Percentiles rank a stretch among this genome's conserved stretches.
phyloP scores from a whole-genome alignment of 2,888 invertebrate genomes.

The Formica aserva region DNA sequence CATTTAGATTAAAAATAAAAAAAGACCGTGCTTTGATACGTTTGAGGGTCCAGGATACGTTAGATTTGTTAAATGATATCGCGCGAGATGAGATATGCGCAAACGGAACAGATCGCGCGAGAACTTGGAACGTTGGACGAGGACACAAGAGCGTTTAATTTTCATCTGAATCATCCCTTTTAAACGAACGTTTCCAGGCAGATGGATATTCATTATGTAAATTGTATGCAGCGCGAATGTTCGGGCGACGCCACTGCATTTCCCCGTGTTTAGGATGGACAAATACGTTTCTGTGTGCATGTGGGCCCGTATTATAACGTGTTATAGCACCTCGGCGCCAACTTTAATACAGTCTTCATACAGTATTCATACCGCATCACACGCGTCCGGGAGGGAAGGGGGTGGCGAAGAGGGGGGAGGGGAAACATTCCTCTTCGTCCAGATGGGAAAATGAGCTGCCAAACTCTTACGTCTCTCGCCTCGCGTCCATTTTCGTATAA shows the following conservation, averaged over 20 bases:
- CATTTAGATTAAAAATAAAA: neutral
- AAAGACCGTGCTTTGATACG: neutral
- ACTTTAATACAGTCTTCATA: conserved; percentile 65
- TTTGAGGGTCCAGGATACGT: neutral
- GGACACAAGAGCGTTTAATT: conserved; percentile 30
- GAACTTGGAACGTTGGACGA: neutral
- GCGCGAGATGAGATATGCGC: neutral
- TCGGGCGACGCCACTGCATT: neutral
- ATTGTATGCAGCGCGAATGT: conserved; percentile 51
- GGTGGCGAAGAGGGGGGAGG: neutral
- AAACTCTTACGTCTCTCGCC: conserved; percentile 9
- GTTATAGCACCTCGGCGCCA: conserved; percentile 34
- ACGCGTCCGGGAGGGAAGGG: neutral
- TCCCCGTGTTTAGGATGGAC: conserved; percentile 38
- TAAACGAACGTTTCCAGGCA: conserved; percentile 35
- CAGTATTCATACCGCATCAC: conserved; percentile 60
- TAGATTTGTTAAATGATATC: conserved; percentile 3
- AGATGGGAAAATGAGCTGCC: conserved; percentile 44
- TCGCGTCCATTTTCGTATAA: conserved; percentile 27
- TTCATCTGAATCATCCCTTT: conserved; percentile 36
- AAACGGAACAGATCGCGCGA: conserved; percentile 22
- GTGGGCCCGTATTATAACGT: conserved; percentile 35
- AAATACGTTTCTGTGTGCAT: neutral
- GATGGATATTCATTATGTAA: conserved; percentile 57
- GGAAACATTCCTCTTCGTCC: conserved; percentile 33